Percentiles rank a stretch among this genome's conserved stretches.
These are phyloP conservation scores for Dolichopus griseipennis DNA, from an alignment of 2,888 invertebrate species.

Conservation along the genomic window DNA sequence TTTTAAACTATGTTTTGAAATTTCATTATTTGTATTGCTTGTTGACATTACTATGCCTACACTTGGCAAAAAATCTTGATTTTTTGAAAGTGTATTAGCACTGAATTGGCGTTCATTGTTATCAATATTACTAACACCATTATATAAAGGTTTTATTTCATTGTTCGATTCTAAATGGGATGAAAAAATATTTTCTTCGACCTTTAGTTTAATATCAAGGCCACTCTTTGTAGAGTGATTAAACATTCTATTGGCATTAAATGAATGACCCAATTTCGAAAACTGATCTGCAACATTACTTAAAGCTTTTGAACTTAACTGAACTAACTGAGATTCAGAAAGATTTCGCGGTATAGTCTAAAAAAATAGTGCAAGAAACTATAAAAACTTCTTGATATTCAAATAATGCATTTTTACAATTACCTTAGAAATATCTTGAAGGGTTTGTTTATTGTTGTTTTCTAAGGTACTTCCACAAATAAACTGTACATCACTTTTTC, in stretches of 20 bases:
- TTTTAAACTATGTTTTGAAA: no score
- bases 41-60: constrained; percentile 55
- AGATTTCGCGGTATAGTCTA: constrained; percentile 60
- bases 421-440: constrained; percentile 37
- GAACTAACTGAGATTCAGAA: constrained; percentile 79
- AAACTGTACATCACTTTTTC: constrained; percentile 56
- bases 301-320: constrained; percentile 74
- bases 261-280: constrained; percentile 60
- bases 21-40: constrained; percentile 26
- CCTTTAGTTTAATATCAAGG: constrained; percentile 28
- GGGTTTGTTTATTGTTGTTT: constrained; percentile 50
- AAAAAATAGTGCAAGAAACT: constrained; percentile 12
- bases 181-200: constrained; percentile 33
- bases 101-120: constrained; percentile 30
- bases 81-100: constrained; percentile 27
- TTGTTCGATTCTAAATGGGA: constrained; percentile 31
- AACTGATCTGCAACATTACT: constrained; percentile 81
- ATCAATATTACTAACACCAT: no score
- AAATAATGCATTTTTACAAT: constrained; percentile 27
- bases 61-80: constrained; percentile 53
- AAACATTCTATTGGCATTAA: constrained; percentile 42
- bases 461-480: constrained; percentile 62
- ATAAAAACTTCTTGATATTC: no score
- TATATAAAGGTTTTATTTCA: constrained; percentile 33
- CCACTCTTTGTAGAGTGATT: constrained; percentile 31